Base-by-base conservation (phyloP, 23 tunicate genomes). In the Phallusia fumigata region DNA sequence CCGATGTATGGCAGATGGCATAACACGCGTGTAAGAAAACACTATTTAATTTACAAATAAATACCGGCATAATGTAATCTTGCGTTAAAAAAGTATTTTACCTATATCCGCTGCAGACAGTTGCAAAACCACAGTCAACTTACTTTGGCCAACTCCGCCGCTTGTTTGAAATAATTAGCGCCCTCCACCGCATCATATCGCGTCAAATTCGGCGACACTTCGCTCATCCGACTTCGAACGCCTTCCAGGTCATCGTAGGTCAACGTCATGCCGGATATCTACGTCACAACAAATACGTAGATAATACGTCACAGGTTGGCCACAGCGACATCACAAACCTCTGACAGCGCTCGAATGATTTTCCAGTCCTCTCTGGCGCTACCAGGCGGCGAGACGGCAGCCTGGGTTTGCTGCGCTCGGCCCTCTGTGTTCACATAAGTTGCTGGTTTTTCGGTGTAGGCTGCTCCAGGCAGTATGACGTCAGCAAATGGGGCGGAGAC, bases 371-470 rank as follows among this genome's bases (percentile, higher is more conserved):
- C 99, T 88, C 97, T 83, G 31, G 97, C 97, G 73, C 40, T 36
- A 0, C 97, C 99, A 32, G 99, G 99, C 32, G 99, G 97, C 28
- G 99, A 92, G 16, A 97, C 97, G 24, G 99, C 99, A 5, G 89
- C 75, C 50, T 77, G 88, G 21, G 98, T 82, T 36, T 86, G 95
- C 75, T 97, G 99, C 6, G 97, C 89, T 0, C 99, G 85, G 30
- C 99, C 99, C 83, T 97, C 99, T 5, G 94, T 97, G 84, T 93
- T 97, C 75, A 97, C 95, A 65, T 84, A 97, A 19, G 99, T 97
- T 0, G 86, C 99, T 10, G 89, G 86, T 69, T 97, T 97, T 78
- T 97, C 99, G 53, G 99, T 97, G 95, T 97, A 97, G 32, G 99
- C 99, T 0, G 99, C 99, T 0, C 88, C 93, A 0, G 99, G 99